phyloP scores from a whole-genome alignment of 1,140 invertebrate genomes.

The Pogonus chalceus region DNA sequence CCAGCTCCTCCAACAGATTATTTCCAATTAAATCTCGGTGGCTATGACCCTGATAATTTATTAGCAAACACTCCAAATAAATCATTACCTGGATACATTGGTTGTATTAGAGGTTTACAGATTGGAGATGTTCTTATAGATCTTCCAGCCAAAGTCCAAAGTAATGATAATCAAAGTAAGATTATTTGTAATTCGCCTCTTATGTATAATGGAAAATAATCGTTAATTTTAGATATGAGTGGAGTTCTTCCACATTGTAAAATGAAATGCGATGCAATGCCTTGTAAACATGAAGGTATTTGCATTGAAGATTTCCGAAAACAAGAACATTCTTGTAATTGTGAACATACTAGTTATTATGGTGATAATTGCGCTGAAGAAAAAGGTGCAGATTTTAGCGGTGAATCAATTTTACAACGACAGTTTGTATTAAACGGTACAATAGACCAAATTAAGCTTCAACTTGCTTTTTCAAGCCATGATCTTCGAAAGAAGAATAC shows the following conservation, averaged over 20 bases:
- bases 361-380: constrained; percentile 67
- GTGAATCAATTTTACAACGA: constrained; percentile 67
- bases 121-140: constrained; percentile 71
- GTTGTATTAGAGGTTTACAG: constrained; percentile 80
- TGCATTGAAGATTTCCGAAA: constrained; percentile 85
- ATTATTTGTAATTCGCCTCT: constrained; percentile 8
- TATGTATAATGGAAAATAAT: not conserved
- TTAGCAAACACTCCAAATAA: constrained; percentile 43
- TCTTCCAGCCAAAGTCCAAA: constrained; percentile 57
- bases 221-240: constrained; percentile 23
- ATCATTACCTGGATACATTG: constrained; percentile 62
- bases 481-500: constrained; percentile 64
- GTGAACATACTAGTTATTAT: constrained; percentile 78
- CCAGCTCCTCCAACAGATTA: constrained; percentile 73
- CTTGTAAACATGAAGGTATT: constrained; percentile 77
- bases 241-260: constrained; percentile 72
- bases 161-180: constrained; percentile 59
- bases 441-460: constrained; percentile 63
- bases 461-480: constrained; percentile 72
- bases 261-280: constrained; percentile 78
- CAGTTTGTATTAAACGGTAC: constrained; percentile 61
- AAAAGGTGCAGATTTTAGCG: constrained; percentile 79
- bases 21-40: constrained; percentile 81
- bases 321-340: constrained; percentile 75
- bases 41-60: constrained; percentile 65